Base-by-base conservation (phyloP, 2,888 invertebrate species). In the Steinernema hermaphroditum region DNA sequence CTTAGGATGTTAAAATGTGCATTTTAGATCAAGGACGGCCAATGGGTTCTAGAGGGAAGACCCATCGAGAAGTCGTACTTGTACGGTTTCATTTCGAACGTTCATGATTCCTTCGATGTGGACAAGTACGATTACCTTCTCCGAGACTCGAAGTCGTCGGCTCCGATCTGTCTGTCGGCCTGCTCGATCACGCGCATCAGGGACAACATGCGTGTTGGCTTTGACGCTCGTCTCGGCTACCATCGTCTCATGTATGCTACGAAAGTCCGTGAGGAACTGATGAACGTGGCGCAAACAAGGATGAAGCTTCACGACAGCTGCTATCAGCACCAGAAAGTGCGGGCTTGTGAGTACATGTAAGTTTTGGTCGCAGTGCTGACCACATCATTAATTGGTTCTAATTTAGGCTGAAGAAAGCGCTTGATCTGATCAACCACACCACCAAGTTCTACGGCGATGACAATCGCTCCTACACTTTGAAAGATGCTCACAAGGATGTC, bases 111-210 rank as follows among this genome's bases (percentile, higher is more conserved):
- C 9, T 87, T 91, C 22, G 91, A 91, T 85, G 91, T 91, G 0
- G 91, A 91, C 83, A 91, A 91, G 83, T 91, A 90, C 89, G 92
- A 92, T 81, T 92, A 92, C 82, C 87, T 92, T 68, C 87, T 90
- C 22, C 88, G 92, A 27, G 92, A 85, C 46, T 57, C 76, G 14
- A 57, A 57, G 37, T 44, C 72, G 27, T 32, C 75, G 16, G 29
- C 62, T 1, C 62, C 62, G 9, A 34, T 9, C 16, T 1, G 29
- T 32, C 29, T 62, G 32, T 27, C 16, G 16, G 4, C 1, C 32
- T 8, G 16, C 32, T 62, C 62, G 6, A 34, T 62, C 16, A 62
- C 62, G 2, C 54, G 54, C 8, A 62, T 62, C 62, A 1, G 75
- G n/a, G 75, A 77, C 19, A 73, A 77, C 46, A 72, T 74, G 0